Evolutionary conservation across 2,797 vertebrate species (phyloP).

Genomic region (Mormyrops boulengeri): DNA sequence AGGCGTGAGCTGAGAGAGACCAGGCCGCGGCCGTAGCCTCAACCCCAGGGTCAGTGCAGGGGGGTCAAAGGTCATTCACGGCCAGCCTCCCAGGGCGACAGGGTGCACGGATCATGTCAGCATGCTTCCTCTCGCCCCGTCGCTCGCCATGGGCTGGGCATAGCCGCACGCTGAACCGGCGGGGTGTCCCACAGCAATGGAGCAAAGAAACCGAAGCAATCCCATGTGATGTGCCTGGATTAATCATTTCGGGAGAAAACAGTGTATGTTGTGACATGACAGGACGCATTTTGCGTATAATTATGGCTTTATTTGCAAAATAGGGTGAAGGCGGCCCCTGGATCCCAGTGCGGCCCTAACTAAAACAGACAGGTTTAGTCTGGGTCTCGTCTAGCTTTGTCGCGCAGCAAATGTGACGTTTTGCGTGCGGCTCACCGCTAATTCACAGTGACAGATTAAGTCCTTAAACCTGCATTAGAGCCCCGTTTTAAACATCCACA

Average conservation of each 20-base stretch:
- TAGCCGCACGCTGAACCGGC: not conserved
- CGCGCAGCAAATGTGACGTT: not conserved
- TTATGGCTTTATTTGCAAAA: not conserved
- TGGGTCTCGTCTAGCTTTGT: not conserved
- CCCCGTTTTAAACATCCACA: not conserved
- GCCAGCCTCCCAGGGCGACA: slow-evolving; percentile 25
- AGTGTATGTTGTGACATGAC: not conserved
- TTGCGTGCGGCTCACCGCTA: not conserved
- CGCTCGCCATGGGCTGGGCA: slow-evolving; percentile 45
- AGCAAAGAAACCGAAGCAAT: too few relatives aligned
- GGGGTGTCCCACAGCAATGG: not conserved
- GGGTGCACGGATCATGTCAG: slow-evolving; percentile 53
- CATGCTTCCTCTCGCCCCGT: slow-evolving; percentile 44
- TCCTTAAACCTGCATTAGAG: not conserved
- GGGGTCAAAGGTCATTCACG: slow-evolving; percentile 72
- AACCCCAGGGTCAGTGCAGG: slow-evolving; percentile 62
- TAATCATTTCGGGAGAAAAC: not conserved
- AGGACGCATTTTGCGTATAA: not conserved
- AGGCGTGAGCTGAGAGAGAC: slow-evolving; percentile 60
- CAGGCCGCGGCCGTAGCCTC: slow-evolving; percentile 67
- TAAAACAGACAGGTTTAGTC: slow-evolving; percentile 9
- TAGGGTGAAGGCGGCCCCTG: not conserved
- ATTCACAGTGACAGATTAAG: slow-evolving; percentile 1
- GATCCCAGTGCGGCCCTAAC: not conserved
- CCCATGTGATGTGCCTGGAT: not conserved